phyloP scores from a whole-genome alignment of 2,797 vertebrate genomes.

The Pseudomugil tenellus region DNA sequence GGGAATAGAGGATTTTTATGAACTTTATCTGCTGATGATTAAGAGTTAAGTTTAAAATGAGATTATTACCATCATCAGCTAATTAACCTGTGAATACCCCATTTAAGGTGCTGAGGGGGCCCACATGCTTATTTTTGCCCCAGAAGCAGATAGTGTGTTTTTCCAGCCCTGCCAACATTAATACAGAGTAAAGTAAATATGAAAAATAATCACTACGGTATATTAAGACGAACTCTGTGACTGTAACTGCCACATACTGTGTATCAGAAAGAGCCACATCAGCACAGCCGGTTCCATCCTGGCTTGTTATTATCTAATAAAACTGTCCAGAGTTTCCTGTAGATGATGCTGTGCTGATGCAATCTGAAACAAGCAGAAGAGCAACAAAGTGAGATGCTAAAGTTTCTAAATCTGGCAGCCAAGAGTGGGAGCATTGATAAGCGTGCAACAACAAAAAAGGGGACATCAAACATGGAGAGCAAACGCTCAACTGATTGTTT shows the following conservation, averaged over 20 bases:
- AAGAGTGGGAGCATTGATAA: conserved; percentile 35
- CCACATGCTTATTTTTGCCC: conserved; percentile 10
- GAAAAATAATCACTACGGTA: conserved; percentile 22
- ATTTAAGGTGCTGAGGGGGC: conserved; percentile 12
- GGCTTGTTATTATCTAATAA: conserved; percentile 8
- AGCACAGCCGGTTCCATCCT: conserved; percentile 16
- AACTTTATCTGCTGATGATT: too few species aligned
- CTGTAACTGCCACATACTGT: not conserved
- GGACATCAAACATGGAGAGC: conserved; percentile 43
- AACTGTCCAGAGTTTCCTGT: conserved; percentile 4
- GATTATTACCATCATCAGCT: too few species aligned
- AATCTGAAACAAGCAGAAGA: conserved; percentile 23
- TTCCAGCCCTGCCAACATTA: conserved; percentile 19
- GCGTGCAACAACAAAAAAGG: conserved; percentile 35
- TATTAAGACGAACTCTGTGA: conserved; percentile 21
- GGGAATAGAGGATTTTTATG: too few species aligned
- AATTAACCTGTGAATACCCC: too few species aligned
- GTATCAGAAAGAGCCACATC: conserved; percentile 31
- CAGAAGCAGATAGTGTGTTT: conserved; percentile 14
- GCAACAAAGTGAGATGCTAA: conserved; percentile 5
- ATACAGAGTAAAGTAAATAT: conserved; percentile 32
- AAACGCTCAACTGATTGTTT: conserved; percentile 51
- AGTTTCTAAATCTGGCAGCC: conserved; percentile 44
- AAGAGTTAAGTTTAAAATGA: too few species aligned
- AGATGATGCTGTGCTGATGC: conserved; percentile 40